These are phyloP conservation scores for Colius striatus DNA, from an alignment of 2,113 vertebrate species.

Conservation along the genomic window DNA sequence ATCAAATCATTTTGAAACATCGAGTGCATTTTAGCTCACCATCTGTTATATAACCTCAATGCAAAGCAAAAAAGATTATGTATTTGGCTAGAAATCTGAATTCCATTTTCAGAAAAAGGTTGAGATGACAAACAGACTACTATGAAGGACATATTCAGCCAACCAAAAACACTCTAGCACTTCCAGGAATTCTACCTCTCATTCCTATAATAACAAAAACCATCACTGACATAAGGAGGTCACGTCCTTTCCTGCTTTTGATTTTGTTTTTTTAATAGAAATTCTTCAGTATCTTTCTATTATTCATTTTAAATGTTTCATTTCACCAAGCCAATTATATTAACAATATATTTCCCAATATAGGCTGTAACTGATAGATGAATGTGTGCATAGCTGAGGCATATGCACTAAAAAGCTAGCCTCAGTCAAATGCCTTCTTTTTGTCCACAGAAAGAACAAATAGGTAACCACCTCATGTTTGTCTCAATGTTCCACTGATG, in stretches of 20 bases:
- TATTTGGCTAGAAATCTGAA: constrained; percentile 56
- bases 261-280: constrained; percentile 4
- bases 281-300: constrained; percentile 4
- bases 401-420: not conserved
- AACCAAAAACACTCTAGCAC: constrained; percentile 28
- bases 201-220: constrained; percentile 44
- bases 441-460: not conserved
- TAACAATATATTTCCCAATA: not conserved
- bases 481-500: not conserved
- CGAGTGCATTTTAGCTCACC: not conserved
- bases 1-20: constrained; percentile 45
- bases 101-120: constrained; percentile 52
- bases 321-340: constrained; percentile 13
- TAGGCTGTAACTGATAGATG: not conserved
- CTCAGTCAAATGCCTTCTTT: not conserved
- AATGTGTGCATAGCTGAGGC: not conserved
- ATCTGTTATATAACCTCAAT: constrained; percentile 57
- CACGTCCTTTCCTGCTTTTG: constrained; percentile 12
- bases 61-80: constrained; percentile 41
- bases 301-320: not conserved
- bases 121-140: constrained; percentile 68
- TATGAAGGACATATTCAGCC: constrained; percentile 23
- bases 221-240: constrained; percentile 22
- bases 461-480: not conserved
- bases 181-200: constrained; percentile 67